Percentiles rank a stretch among this genome's conserved stretches.
Conservation (phyloP, 2,113 vertebrate genomes). For the Balaeniceps rex region DNA sequence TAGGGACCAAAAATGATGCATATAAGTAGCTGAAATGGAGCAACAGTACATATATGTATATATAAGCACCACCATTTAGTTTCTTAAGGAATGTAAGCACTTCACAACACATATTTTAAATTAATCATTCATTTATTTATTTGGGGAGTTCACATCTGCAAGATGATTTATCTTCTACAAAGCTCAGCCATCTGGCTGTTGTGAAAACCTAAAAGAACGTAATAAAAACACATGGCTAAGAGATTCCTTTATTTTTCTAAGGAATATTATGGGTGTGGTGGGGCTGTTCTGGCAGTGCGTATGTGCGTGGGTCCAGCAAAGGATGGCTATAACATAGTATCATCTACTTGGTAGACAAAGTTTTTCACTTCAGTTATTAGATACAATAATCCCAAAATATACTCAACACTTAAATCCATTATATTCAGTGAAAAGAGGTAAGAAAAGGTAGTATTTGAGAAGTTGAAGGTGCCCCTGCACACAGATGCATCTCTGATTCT, state of each 20-base stretch:
- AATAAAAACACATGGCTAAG: not conserved
- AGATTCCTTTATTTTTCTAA: not conserved
- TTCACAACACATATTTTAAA: not conserved
- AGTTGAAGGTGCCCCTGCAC: not conserved
- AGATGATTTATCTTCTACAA: not conserved
- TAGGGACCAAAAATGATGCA: not conserved
- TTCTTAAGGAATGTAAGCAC: not conserved
- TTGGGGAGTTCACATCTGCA: not conserved
- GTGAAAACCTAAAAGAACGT: not conserved
- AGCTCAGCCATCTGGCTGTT: conserved; percentile 11
- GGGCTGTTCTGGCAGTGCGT: not conserved
- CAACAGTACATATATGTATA: not conserved
- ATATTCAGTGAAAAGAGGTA: not conserved
- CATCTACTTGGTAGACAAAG: not conserved
- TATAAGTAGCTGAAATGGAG: not conserved
- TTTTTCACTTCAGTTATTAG: not conserved
- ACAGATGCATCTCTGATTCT: not conserved
- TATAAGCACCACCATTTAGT: not conserved
- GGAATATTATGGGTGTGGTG: conserved; percentile 5
- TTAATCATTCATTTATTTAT: not conserved
- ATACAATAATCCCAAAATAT: not conserved
- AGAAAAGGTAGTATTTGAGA: not conserved
- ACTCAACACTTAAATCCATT: not conserved
- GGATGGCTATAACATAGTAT: not conserved
- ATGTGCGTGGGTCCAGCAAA: not conserved